A percentile compares a stretch with the other conserved stretches of the same genome.
Evolutionary conservation across 2,888 invertebrate species (phyloP).

Genomic region (Cerastis leucographa): DNA sequence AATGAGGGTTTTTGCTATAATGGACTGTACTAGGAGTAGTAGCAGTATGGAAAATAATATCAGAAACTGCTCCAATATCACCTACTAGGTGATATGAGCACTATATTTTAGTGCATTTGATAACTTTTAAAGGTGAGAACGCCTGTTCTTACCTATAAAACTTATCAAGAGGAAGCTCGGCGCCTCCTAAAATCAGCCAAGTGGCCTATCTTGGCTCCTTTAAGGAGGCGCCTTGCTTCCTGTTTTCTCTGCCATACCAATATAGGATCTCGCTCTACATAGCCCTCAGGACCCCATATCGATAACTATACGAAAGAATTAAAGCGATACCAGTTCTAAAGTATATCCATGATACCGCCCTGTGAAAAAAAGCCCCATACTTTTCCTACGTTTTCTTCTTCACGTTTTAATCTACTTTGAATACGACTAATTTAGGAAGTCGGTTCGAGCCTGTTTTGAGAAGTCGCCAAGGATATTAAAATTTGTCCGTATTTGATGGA

Average conservation of each 20-base stretch:
- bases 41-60: background rate
- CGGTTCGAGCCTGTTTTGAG: background rate
- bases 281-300: background rate
- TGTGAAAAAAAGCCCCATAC: background rate
- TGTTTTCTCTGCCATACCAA: background rate
- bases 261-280: background rate
- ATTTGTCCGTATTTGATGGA: background rate
- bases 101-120: conserved; percentile 1
- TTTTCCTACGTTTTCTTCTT: background rate
- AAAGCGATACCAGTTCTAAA: background rate
- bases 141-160: too few relatives aligned
- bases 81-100: background rate
- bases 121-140: background rate
- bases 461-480: background rate
- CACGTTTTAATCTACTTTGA: background rate
- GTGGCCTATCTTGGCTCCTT: background rate
- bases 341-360: background rate
- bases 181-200: too few relatives aligned
- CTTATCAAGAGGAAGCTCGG: too few relatives aligned
- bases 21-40: too few relatives aligned
- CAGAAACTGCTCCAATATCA: background rate
- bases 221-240: background rate
- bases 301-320: background rate
- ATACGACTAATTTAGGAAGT: background rate
- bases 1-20: background rate